Conservation (phyloP, 1,140 invertebrate genomes). For the Pectinophora gossypiella region DNA sequence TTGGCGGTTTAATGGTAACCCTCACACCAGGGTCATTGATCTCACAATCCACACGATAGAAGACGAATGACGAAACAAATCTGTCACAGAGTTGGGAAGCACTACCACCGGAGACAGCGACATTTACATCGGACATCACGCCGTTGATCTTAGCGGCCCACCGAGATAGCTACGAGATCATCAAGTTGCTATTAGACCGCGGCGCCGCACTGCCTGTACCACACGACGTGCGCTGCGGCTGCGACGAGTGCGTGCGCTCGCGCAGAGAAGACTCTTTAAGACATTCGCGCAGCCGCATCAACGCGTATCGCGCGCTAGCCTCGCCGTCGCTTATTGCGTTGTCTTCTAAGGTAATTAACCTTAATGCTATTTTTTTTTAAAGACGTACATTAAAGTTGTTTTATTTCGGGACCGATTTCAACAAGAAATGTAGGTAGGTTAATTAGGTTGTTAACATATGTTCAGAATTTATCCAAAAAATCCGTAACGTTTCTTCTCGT, state of each 20-base stretch:
- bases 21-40: background rate
- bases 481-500: no score
- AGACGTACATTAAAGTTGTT: no score
- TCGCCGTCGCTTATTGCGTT: constrained; percentile 94
- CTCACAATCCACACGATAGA: background rate
- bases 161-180: constrained; percentile 98
- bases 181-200: constrained; percentile 96
- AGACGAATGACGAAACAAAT: no score
- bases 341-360: constrained; percentile 89
- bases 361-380: no score
- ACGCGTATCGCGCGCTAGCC: constrained; percentile 94
- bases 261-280: constrained; percentile 90
- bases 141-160: constrained; percentile 97
- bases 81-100: constrained; percentile 92
- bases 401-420: no score
- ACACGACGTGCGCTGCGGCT: constrained; percentile 93
- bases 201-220: constrained; percentile 92
- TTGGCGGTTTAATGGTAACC: background rate
- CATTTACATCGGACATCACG: constrained; percentile 97
- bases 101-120: constrained; percentile 90
- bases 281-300: constrained; percentile 93
- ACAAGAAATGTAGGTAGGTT: no score
- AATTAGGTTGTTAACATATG: no score
- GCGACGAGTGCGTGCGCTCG: constrained; percentile 92
- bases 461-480: no score